Evolutionary conservation across 2,113 vertebrate species (phyloP).

Genomic region (Meles meles): DNA sequence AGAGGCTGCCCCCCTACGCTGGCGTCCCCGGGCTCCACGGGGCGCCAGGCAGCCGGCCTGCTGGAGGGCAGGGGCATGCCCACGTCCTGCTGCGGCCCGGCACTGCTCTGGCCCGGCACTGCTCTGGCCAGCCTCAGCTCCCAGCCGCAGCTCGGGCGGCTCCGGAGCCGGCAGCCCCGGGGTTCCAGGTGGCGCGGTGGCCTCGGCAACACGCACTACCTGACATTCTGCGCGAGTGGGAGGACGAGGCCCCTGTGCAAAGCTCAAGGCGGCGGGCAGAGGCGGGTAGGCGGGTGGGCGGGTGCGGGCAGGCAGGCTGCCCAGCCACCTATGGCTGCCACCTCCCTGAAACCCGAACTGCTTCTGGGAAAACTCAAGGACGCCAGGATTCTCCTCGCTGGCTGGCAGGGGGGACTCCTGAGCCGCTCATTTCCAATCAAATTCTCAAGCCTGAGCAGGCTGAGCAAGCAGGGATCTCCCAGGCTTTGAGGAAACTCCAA

Average conservation of each 20-base stretch:
- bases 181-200: not conserved
- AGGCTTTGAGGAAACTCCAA: not conserved
- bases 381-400: constrained; percentile 69
- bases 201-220: constrained; percentile 28
- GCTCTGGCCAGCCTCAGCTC: not conserved
- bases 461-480: not conserved
- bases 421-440: constrained; percentile 62
- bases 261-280: constrained; percentile 40
- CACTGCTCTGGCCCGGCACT: not conserved
- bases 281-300: constrained; percentile 54
- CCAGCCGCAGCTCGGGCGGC: not conserved
- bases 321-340: constrained; percentile 61
- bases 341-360: constrained; percentile 76
- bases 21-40: not conserved
- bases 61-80: constrained; percentile 46
- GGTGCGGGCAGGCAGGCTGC: constrained; percentile 48
- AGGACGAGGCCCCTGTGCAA: constrained; percentile 50
- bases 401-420: constrained; percentile 27
- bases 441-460: not conserved
- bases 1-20: constrained; percentile 26
- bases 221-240: constrained; percentile 27
- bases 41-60: constrained; percentile 23
- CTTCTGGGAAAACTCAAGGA: constrained; percentile 77
- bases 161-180: not conserved
- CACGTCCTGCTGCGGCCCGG: not conserved